Evolutionary conservation across 2,797 vertebrate species (phyloP), one percentile per base, ranked within the genome.

Genomic region (Alosa sapidissima): DNA sequence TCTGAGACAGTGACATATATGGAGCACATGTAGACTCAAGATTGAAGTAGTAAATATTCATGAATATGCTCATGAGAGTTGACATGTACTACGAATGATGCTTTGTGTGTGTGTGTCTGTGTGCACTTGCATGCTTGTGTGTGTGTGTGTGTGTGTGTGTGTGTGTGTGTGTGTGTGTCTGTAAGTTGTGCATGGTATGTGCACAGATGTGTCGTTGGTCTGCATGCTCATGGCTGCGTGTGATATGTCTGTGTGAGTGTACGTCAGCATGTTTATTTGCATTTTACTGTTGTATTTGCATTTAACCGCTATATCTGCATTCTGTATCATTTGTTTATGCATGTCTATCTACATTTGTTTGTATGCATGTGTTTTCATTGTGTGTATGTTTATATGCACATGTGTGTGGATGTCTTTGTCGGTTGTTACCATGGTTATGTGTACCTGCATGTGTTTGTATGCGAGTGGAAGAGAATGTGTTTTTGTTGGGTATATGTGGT

Each of bases 31-130:
- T 92, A 94, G 93, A 94, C 90, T 89, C 89, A 91, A 91, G 87
- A 90, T 87, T 93, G 84, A 93, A 75, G 68, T 75, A 36, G 68
- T 94, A 93, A 95, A 95, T 94, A 95, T 95, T 94, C 92, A 95
- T 94, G 91, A 89, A 87, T 91, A 87, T 90, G 90, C 84, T 88
- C 81, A 89, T 89, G 91, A 89, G 87, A 89, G 88, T 92, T 89
- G 85, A 86, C 36, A 60, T 89, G 87, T 89, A 75, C 89, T 88
- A 86, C 83, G 84, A 72, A 82, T 81, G 86, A 84, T 86, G 85
- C 81, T 84, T 49, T 8, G 68, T 1, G 85, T 87, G 45, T 83
- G 84, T 16, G 62, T 21, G 45, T 83, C 81, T 16, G 62, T 21
- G 16, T 41, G 48, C 13, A 58, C 41, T 54, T 81, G 47, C 55